Conservation (phyloP, 2,888 invertebrate species). For the Acronicta alni region DNA sequence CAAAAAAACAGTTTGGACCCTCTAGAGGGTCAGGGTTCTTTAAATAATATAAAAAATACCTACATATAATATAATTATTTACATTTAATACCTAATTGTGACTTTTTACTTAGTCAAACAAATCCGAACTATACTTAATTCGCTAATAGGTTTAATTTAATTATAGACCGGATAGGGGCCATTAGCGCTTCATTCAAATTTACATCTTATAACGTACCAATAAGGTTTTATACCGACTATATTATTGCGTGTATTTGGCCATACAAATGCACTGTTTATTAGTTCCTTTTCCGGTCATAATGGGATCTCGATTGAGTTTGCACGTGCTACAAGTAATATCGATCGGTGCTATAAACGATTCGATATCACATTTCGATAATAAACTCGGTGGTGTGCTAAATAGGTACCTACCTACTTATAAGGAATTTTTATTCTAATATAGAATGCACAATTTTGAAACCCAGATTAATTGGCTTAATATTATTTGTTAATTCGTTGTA, state of each 20-base stretch:
- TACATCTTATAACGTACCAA: not conserved
- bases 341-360: conserved; percentile 40
- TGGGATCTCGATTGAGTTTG: conserved; percentile 53
- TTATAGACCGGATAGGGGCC: conserved; percentile 36
- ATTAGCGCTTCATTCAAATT: conserved; percentile 21
- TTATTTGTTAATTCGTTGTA: too few species aligned
- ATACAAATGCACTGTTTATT: conserved; percentile 44
- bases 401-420: too few species aligned
- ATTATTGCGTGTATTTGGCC: conserved; percentile 30
- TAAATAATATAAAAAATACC: too few species aligned
- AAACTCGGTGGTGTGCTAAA: conserved; percentile 8
- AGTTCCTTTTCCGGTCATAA: conserved; percentile 57
- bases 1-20: too few species aligned
- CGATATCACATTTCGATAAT: conserved; percentile 29
- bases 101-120: conserved; percentile 2
- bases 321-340: conserved; percentile 51
- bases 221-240: conserved; percentile 33
- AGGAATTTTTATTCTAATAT: too few species aligned
- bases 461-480: too few species aligned
- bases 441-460: too few species aligned
- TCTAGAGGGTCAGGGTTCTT: too few species aligned
- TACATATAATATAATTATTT: too few species aligned
- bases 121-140: conserved; percentile 10
- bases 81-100: not conserved
- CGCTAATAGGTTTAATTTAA: conserved; percentile 24